Evolutionary conservation across 2,888 invertebrate genomes (phyloP).

Genomic region (Ptilodon capucinus): DNA sequence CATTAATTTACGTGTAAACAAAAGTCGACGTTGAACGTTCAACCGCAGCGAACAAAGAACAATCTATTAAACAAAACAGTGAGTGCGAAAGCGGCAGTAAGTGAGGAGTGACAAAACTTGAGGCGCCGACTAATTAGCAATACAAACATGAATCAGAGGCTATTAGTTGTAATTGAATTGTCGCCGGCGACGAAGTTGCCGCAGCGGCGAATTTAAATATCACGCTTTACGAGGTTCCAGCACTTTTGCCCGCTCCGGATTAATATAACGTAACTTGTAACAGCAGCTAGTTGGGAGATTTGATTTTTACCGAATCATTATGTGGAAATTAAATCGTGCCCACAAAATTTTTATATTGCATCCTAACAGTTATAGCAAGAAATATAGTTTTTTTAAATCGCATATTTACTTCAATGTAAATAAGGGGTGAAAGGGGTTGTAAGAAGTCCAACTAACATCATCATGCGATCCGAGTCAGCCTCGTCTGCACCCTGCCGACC

Average conservation of each 20-base stretch:
- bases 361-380: too few species aligned
- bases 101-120: conserved; percentile 80
- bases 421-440: too few species aligned
- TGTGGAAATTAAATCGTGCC: too few species aligned
- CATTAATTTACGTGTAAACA: conserved; percentile 62
- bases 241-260: conserved; percentile 50
- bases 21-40: conserved; percentile 55
- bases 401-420: too few species aligned
- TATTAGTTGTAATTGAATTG: conserved; percentile 82
- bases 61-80: conserved; percentile 71
- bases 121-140: conserved; percentile 80
- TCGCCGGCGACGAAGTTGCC: conserved; percentile 74
- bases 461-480: too few species aligned
- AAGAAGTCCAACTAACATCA: too few species aligned
- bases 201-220: conserved; percentile 78
- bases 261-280: conserved; percentile 47
- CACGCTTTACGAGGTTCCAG: conserved; percentile 66
- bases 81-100: conserved; percentile 60
- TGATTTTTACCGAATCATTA: background rate
- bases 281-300: conserved; percentile 20
- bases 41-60: conserved; percentile 59
- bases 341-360: too few species aligned
- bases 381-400: too few species aligned
- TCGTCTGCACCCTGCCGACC: too few species aligned
- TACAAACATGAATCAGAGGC: conserved; percentile 83